phyloP scores from a whole-genome alignment of 1,140 invertebrate species.

The Adoxophyes honmai region DNA sequence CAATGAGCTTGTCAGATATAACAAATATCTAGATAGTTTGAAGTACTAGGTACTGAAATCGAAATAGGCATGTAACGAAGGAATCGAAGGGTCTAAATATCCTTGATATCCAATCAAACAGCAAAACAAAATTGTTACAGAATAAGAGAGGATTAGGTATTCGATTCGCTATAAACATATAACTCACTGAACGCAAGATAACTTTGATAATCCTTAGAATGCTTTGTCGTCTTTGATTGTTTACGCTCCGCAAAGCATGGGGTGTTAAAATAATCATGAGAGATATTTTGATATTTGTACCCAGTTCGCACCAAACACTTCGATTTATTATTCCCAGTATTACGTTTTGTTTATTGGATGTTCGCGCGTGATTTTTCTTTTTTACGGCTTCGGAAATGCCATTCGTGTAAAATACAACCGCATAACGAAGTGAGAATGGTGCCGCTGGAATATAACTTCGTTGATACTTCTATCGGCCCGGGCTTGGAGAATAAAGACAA shows the following conservation, averaged over 20 bases:
- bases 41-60: too few relatives aligned
- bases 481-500: not conserved
- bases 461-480: not conserved
- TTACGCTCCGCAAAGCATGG: not conserved
- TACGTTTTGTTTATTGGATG: constrained; percentile 15
- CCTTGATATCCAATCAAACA: too few relatives aligned
- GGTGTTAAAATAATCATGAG: not conserved
- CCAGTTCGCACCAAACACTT: not conserved
- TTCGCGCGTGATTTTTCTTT: constrained; percentile 16
- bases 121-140: too few relatives aligned
- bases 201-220: too few relatives aligned
- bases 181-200: too few relatives aligned
- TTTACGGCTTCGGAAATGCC: constrained; percentile 16
- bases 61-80: too few relatives aligned
- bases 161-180: too few relatives aligned
- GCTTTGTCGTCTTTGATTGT: too few relatives aligned
- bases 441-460: constrained; percentile 10
- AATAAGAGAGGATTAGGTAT: too few relatives aligned
- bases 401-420: constrained; percentile 16
- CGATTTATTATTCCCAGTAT: not conserved
- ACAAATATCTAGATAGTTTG: too few relatives aligned
- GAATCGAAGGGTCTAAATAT: too few relatives aligned
- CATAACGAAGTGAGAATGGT: constrained; percentile 16
- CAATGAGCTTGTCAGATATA: too few relatives aligned
- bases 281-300: not conserved